Evolutionary conservation across 2,888 invertebrate species (phyloP), one percentile per base, ranked within the genome.

Genomic region (Ecliptopera silaceata): DNA sequence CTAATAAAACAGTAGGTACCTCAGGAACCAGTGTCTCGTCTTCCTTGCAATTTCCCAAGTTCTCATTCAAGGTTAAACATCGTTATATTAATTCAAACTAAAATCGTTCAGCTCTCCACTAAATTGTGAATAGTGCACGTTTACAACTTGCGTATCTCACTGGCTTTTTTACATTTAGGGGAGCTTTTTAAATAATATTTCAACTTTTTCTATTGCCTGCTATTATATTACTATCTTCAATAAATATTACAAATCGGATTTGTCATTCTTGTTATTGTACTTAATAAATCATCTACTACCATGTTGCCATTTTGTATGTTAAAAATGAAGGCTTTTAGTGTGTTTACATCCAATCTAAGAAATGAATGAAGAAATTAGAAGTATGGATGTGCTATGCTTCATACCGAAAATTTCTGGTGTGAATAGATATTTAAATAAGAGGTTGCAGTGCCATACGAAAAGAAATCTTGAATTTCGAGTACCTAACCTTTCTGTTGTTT

Each of bases 131-230:
- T 80, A 79, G 70, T 76, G 86, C 88, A 88, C 88, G 73, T 85
- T 84, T 80, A 82, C 75, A 82, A 81, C 85, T 80, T 82, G 84
- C 80, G 82, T 82, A 80, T 80, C 75, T 80, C 79, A 82, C 81
- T 65, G 74, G 85, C 85, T 86, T 85, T 20, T 48, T 76, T 73
- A 86, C 75, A 79, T 81, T 79, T 79, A 81, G 78, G 80, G 71
- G 79, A 76, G 82, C 80, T 82, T 82, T 76, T 79, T 57, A 60
- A 62, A 72, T 74, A 65, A 77, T 75, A 79, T 79, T 80, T 69
- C 64, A 72, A 72, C 70, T 77, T 79, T 80, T 80, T 82, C 81
- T 81, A 86, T 87, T 84, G 81, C 84, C 84, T 80, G 80, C 80
- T 82, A 74, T 79, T 81, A 83, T 73, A 76, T 78, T 76, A 74